phyloP scores from a whole-genome alignment of 2,797 vertebrate species.

The Picus viridis region DNA sequence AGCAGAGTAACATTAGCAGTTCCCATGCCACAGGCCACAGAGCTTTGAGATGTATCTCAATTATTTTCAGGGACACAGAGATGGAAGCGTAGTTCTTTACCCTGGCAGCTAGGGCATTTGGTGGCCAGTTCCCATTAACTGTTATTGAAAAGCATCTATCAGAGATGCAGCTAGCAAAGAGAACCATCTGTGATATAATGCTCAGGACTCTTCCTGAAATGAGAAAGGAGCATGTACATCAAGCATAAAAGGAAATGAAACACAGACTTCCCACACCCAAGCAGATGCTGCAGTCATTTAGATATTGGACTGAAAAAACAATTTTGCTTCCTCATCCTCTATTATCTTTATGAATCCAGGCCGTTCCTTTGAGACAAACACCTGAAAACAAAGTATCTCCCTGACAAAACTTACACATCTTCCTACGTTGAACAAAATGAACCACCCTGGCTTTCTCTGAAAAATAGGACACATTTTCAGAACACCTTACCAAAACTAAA shows the following conservation, averaged over 20 bases:
- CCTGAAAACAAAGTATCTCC: not conserved
- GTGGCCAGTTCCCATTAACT: not conserved
- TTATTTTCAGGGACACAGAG: not conserved
- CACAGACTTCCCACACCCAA: not conserved
- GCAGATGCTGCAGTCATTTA: not conserved
- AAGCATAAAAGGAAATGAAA: slow-evolving; percentile 5
- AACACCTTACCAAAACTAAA: not conserved
- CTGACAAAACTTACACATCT: not conserved
- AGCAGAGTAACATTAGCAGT: not conserved
- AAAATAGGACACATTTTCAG: not conserved
- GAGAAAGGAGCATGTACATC: not conserved
- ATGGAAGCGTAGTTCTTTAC: not conserved
- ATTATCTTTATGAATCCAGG: not conserved
- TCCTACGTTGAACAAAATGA: not conserved
- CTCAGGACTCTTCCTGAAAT: not conserved
- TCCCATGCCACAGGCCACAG: not conserved
- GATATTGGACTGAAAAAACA: not conserved
- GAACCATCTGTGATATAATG: not conserved
- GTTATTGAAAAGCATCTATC: slow-evolving; percentile 42
- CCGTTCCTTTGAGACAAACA: not conserved
- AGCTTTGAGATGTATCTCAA: not conserved
- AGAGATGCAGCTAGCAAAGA: not conserved
- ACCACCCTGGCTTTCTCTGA: not conserved
- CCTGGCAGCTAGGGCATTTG: not conserved
- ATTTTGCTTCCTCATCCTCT: not conserved